A percentile compares a stretch with the other conserved stretches of the same genome.
These are phyloP conservation scores for Aldrovandia affinis DNA, from an alignment of 2,797 vertebrate genomes.

Conservation along the genomic window DNA sequence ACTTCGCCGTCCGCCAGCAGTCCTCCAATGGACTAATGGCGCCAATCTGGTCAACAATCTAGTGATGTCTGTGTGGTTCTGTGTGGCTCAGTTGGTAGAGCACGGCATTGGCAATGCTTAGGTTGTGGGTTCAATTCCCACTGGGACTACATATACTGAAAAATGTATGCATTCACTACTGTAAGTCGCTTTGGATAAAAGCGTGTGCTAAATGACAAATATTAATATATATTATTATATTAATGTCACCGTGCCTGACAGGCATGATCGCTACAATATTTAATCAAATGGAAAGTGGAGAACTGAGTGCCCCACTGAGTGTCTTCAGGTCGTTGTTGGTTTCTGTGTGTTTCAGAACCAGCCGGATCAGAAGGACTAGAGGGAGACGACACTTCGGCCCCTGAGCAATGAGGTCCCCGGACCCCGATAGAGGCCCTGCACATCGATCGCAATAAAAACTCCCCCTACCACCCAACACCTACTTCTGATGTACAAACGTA, in stretches of 20 bases:
- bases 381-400: slow-evolving; percentile 72
- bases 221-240: too few species aligned
- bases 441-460: slow-evolving; percentile 32
- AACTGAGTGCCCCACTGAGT: too few species aligned
- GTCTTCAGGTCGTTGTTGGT: slow-evolving; percentile 30
- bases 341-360: slow-evolving; percentile 68
- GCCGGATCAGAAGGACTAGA: slow-evolving; percentile 79
- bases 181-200: too few species aligned
- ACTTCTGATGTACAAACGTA: slow-evolving; percentile 18
- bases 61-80: too few species aligned
- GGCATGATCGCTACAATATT: neutral
- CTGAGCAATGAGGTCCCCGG: slow-evolving; percentile 70
- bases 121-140: too few species aligned
- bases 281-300: neutral
- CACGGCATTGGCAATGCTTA: too few species aligned
- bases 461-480: slow-evolving; percentile 12
- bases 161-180: too few species aligned
- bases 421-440: neutral
- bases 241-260: neutral
- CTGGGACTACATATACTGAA: too few species aligned
- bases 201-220: too few species aligned
- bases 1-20: neutral
- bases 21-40: neutral
- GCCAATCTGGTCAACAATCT: too few species aligned
- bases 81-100: too few species aligned